Evolutionary conservation across 30 jellyfish, hydroid and myxozoan species (phyloP), one percentile per base, ranked within the genome.

Genomic region (Sanderia malayensis): DNA sequence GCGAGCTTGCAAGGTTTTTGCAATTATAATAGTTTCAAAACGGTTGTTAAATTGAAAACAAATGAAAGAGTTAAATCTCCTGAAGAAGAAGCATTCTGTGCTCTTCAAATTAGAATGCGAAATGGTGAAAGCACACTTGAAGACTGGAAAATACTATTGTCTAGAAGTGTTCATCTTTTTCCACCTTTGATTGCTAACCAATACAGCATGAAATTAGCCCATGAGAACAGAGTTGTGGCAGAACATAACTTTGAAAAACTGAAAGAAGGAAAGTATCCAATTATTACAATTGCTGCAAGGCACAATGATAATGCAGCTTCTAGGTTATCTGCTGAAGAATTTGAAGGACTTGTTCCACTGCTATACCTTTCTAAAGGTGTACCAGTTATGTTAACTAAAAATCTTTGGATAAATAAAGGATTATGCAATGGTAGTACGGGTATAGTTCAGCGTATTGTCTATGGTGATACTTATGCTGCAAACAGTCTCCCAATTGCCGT

Each of bases 41-140:
- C 9, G 9, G 74, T 62, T 21, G 74, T 41, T 22, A n/a, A 22
- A 18, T 37, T 66, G 22, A 52, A 28, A 13, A 37, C 19, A 2
- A 66, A 66, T 66, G 11, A 25, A 6, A 17, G 65, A 27, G 78
- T 47, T 3, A 23, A 13, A n/a, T 64, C 71, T 1, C 20, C n/a
- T 24, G 58, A 30, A 4, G 78, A 65, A 65, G 10, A 66, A 8
- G 18, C n/a, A 29, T 66, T 22, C 18, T 17, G 79, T 13, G 79
- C 34, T 19, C 4, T 29, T 25, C 79, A 25, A 25, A 18, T 66
- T 7, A 31, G 58, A 0, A 24, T 66, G 28, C 34, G 64, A 66
- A 66, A 29, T 66, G 79, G 64, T 66, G 79, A 29, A 7, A 0
- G 79, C 58, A 66, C 79, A 2, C 0, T 21, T 19, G 70, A 66